Conservation (phyloP, 2,888 invertebrate species). For the Pristionchus maxplancki region DNA sequence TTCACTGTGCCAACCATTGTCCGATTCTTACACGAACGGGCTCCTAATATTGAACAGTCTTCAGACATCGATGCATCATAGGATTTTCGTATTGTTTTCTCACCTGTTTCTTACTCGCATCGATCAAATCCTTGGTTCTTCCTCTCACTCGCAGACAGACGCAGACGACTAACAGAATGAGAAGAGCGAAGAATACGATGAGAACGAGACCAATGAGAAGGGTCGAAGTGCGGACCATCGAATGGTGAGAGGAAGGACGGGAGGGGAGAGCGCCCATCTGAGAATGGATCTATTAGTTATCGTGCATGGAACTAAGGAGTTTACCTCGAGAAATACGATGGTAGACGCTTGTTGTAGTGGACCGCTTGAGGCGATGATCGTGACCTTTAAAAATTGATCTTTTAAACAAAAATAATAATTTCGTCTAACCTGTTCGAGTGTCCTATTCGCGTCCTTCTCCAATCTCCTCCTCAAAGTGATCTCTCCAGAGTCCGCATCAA, state of each 20-base stretch:
- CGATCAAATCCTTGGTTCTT: slow-evolving; percentile 53
- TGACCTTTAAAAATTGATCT: slow-evolving; percentile 54
- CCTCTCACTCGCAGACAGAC: slow-evolving; percentile 57
- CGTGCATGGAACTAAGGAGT: no score
- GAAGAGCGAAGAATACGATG: slow-evolving; percentile 82
- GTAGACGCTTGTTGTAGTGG: slow-evolving; percentile 59
- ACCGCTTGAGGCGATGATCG: slow-evolving; percentile 66
- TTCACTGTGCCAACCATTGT: no score
- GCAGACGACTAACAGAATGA: slow-evolving; percentile 82
- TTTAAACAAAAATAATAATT: background rate
- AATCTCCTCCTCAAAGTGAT: slow-evolving; percentile 55
- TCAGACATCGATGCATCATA: no score
- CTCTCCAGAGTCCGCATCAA: slow-evolving; percentile 67
- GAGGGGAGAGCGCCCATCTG: slow-evolving; percentile 56
- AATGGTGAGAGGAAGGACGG: slow-evolving; percentile 81
- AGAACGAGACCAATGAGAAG: slow-evolving; percentile 88
- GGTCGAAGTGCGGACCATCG: slow-evolving; percentile 54
- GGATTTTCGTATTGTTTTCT: no score
- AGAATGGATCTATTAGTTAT: no score
- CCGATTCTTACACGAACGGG: no score
- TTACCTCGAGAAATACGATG: slow-evolving; percentile 67
- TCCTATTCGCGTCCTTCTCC: slow-evolving; percentile 45
- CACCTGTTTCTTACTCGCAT: slow-evolving; percentile 46
- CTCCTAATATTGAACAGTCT: no score
- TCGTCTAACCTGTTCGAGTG: slow-evolving; percentile 56